A percentile compares a stretch with the other conserved stretches of the same genome.
Conservation (phyloP, 2,888 invertebrate genomes). For the Dicranocentrus wangi region DNA sequence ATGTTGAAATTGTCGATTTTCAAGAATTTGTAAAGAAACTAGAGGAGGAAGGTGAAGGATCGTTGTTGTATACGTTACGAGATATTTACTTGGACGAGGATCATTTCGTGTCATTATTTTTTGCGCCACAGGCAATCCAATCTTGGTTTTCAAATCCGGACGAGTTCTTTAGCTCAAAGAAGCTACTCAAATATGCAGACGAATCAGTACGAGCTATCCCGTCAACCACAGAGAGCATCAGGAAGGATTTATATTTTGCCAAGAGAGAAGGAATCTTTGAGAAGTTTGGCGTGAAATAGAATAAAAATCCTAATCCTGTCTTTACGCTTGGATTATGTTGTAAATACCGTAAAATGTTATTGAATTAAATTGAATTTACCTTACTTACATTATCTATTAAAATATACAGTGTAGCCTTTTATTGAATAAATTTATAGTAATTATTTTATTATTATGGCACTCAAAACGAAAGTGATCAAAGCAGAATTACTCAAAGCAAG, state of each 20-base stretch:
- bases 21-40: slow-evolving; percentile 13
- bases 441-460: too few relatives aligned
- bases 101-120: slow-evolving; percentile 4
- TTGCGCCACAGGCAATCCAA: slow-evolving; percentile 1
- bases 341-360: too few relatives aligned
- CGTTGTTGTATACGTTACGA: slow-evolving; percentile 12
- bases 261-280: slow-evolving; percentile 15
- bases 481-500: too few relatives aligned
- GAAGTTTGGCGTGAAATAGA: background rate
- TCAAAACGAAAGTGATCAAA: too few relatives aligned
- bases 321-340: too few relatives aligned
- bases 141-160: slow-evolving; percentile 9
- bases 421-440: too few relatives aligned
- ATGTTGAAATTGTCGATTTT: slow-evolving; percentile 20
- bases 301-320: too few relatives aligned
- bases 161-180: background rate
- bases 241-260: slow-evolving; percentile 6
- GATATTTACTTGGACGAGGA: slow-evolving; percentile 23
- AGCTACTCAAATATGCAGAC: background rate
- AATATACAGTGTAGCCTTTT: too few relatives aligned
- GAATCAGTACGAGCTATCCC: background rate
- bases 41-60: slow-evolving; percentile 3
- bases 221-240: background rate
- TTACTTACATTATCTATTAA: too few relatives aligned
- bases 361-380: too few relatives aligned